A percentile compares a stretch with the other conserved stretches of the same genome.
Conservation (phyloP, 2,113 vertebrate species). For the Peromyscus maniculatus region DNA sequence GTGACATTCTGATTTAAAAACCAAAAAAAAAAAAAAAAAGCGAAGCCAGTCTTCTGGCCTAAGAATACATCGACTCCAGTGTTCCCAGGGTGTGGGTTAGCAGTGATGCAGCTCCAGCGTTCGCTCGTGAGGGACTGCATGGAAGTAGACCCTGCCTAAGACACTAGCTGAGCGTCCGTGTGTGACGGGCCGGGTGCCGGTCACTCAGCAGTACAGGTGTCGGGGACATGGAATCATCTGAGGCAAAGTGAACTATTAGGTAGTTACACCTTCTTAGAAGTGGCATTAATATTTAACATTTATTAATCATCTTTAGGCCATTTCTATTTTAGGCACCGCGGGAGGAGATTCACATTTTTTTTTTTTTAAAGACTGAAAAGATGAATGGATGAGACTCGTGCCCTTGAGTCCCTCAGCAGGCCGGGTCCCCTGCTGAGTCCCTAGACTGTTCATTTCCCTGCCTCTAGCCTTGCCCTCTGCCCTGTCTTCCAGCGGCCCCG, state of each 20-base stretch:
- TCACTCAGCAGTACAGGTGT: not conserved
- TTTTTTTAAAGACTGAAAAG: conserved; percentile 11
- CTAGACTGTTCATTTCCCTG: not conserved
- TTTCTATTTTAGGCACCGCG: conserved; percentile 67
- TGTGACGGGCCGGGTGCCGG: not conserved
- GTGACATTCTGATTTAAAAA: not conserved
- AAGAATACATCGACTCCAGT: not conserved
- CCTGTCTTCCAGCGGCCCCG: not conserved
- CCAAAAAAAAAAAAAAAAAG: not conserved
- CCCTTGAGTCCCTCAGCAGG: conserved; percentile 30
- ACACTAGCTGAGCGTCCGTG: accelerated
- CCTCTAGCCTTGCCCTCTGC: conserved; percentile 10
- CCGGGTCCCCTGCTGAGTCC: not conserved
- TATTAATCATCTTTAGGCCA: conserved; percentile 60
- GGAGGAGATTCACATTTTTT: conserved; percentile 19
- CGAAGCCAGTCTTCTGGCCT: not conserved
- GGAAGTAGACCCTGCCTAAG: not conserved
- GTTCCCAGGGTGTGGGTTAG: not conserved
- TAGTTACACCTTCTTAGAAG: conserved; percentile 35
- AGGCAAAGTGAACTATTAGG: not conserved
- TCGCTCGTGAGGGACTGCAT: not conserved
- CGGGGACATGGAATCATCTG: not conserved
- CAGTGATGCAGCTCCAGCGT: not conserved
- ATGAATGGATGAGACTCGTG: conserved; percentile 46
- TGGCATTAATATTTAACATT: conserved; percentile 66